Evolutionary conservation across 2,888 invertebrate species (phyloP), one percentile per base, ranked within the genome.

Genomic region (Xanthia togata): DNA sequence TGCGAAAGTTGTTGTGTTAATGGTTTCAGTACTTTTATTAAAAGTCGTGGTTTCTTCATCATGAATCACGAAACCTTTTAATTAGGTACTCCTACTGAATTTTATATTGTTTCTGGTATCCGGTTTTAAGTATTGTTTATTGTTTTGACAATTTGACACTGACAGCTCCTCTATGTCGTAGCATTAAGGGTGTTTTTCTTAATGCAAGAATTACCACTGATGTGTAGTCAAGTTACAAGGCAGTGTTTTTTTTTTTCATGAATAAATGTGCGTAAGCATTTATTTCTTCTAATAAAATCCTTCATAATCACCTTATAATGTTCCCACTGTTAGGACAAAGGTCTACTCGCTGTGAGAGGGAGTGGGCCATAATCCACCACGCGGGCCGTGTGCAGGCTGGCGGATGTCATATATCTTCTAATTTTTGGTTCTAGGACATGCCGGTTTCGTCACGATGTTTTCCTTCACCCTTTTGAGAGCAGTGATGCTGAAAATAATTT

Each of bases 1-100:
- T 74, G 62, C 71, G 75, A 84, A 81, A 82, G 71, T 64, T 60
- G 55, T 67, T 26, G 44, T 69, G 76, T 77, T 87, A 80, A 82
- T 87, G 69, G 72, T 71, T 72, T 78, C 68, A 67, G 55, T 71
- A 72, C 57, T 73, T 82, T 83, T 82, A 74, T 72, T 38, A 14
- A 1, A 9, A 23, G 12, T 44, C 11, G 4, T 6, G 14, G 23
- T 67, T 82, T 75, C 53, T 53, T 59, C n/a, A 31, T 23, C 12
- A 23, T 55, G 1, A 31, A 35, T 20, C 53, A 63, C 9, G 17
- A 55, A 77, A 55, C 76, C 0, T 38, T 76, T 77, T 14, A 47
- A 38, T 55, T 44, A 31, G 31, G 31, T 31, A 17, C 2, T 38
- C 0, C 1, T 53, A 9, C 5, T 1, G 47, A 17, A 11, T 23